Evolutionary conservation across 2,797 vertebrate genomes (phyloP), one percentile per base, ranked within the genome.

Genomic region (Tokudaia tokunoshimensis): DNA sequence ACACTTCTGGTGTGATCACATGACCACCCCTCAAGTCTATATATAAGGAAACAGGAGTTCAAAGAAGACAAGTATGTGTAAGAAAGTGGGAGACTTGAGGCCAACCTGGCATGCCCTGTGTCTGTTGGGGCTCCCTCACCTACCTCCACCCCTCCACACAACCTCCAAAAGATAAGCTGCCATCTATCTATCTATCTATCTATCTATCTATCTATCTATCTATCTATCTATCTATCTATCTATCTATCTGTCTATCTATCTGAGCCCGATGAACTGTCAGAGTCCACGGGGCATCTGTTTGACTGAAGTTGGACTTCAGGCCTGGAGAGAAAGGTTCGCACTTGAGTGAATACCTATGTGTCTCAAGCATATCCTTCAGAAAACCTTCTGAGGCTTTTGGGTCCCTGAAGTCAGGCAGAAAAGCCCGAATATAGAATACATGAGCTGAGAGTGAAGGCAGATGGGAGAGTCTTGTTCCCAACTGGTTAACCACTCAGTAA

Each of bases 301-400:
- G 5, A 31, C 31, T 67, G 31, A 93, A 86, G 55, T 14, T 6
- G 57, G 61, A 52, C 65, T 41, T 85, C 74, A 41, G 65, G 41
- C n/a, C 10, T 14, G 75, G 26, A 67, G 22, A 74, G 55, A 86
- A 74, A 91, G 59, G 41, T 47, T 76, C 7, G 70, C 34, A 22
- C 2, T 8, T 47, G 24, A 34, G 19, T 91, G 14, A 72, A 61
- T 34, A 19, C 22, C 34, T 4, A 0, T 50, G 37, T 65, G 55
- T 34, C 57, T 65, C 65, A 84, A 61, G 74, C 59, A 1, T 61
- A 31, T 89, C 61, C 31, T 86, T 94, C 74, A 50, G 34, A 91
- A 47, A 91, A 17, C 44, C 67, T 81, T 91, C 76, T 55, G 74
- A 97, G 70, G 31, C 76, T 67, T 67, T 90, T 81, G 47, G 47